Conservation (phyloP, 1,140 invertebrate genomes). For the Dolichoris vasculosae region DNA sequence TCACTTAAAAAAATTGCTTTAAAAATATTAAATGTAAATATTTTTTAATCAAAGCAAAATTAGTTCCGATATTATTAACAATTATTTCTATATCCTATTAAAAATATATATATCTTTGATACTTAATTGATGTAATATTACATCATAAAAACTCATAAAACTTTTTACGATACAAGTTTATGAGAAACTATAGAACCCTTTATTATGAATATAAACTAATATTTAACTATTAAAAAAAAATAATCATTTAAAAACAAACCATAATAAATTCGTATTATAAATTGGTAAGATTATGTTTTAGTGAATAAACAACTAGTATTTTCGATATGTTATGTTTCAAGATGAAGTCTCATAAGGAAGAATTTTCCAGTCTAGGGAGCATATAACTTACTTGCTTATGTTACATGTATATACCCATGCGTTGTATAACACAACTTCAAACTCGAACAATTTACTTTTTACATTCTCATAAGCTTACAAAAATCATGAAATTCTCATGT, state of each 20-base stretch:
- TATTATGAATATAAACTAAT: background rate
- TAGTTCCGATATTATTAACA: too few species aligned
- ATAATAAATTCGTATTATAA: background rate
- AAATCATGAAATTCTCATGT: background rate
- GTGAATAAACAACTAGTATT: background rate
- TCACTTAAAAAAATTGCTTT: too few species aligned
- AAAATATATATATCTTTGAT: too few species aligned
- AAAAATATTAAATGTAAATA: too few species aligned
- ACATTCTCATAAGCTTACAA: background rate
- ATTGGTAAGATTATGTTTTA: background rate
- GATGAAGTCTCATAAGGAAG: background rate
- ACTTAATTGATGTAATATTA: too few species aligned
- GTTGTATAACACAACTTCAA: background rate
- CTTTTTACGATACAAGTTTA: too few species aligned
- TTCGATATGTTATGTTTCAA: background rate
- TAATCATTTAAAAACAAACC: background rate
- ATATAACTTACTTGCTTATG: background rate
- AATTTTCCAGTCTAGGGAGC: background rate
- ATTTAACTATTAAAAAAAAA: background rate
- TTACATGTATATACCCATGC: background rate
- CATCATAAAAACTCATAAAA: too few species aligned
- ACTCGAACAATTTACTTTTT: background rate
- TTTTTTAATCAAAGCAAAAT: too few species aligned
- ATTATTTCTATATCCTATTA: too few species aligned
- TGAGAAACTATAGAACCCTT: too few species aligned